phyloP scores from a whole-genome alignment of 2,797 vertebrate species.

The Micromesistius poutassou region DNA sequence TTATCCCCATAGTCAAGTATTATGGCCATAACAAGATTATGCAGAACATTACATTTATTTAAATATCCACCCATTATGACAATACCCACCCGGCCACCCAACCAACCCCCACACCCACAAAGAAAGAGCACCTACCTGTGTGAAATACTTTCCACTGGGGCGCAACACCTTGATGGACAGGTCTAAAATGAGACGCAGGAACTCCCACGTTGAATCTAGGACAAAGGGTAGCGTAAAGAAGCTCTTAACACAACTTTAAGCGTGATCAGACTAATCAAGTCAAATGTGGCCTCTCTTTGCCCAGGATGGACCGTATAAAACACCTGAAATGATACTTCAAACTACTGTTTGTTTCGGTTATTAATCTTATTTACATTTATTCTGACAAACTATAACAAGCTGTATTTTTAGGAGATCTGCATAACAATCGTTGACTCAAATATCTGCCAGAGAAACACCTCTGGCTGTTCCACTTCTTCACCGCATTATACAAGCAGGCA shows the following conservation, averaged over 20 bases:
- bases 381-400: not conserved
- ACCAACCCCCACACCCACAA: not conserved
- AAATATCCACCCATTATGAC: not conserved
- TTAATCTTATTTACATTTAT: not conserved
- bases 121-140: constrained; percentile 73
- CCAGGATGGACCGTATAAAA: too few relatives aligned
- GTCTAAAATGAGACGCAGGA: constrained; percentile 93
- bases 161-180: constrained; percentile 93
- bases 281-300: too few relatives aligned
- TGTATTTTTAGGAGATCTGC: not conserved
- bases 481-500: not conserved
- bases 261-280: too few relatives aligned
- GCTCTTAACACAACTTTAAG: too few relatives aligned
- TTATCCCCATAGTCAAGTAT: not conserved
- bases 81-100: not conserved
- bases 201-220: constrained; percentile 96
- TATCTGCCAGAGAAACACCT: not conserved
- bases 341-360: not conserved
- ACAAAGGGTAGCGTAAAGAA: not conserved
- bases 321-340: too few relatives aligned
- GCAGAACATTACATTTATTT: too few relatives aligned
- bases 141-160: constrained; percentile 93
- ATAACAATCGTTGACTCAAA: not conserved
- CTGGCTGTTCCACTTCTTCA: not conserved
- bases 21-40: not conserved